These are phyloP conservation scores for Berghia stephanieae DNA, from an alignment of 1,140 invertebrate genomes.

Conservation along the genomic window DNA sequence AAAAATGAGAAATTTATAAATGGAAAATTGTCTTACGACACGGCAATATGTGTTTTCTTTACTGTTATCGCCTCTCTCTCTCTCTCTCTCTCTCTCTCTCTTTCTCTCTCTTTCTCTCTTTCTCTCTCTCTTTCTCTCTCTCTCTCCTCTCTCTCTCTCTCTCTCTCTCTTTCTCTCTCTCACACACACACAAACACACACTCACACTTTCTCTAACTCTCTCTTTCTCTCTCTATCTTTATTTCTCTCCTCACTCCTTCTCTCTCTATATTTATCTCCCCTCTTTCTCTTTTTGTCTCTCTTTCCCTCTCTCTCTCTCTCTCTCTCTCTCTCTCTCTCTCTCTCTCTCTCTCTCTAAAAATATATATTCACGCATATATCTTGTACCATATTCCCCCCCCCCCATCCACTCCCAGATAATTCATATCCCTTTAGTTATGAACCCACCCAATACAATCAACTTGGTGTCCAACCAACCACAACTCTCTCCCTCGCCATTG, in stretches of 20 bases:
- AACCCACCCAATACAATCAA: no score
- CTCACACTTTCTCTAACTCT: neutral
- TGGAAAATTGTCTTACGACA: neutral
- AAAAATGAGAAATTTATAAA: neutral
- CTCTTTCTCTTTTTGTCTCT: conserved; percentile 11
- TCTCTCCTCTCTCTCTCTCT: neutral
- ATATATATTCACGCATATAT: no score
- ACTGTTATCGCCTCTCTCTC: neutral
- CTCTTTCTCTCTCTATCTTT: neutral
- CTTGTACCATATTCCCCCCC: no score
- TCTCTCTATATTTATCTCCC: neutral
- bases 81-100: conserved; percentile 1
- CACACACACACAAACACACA: neutral
- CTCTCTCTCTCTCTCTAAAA: conserved; percentile 22
- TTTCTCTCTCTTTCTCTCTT: neutral
- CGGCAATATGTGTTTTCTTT: neutral
- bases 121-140: neutral
- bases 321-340: conserved; percentile 16
- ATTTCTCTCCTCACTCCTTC: neutral
- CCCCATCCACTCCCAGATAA: no score
- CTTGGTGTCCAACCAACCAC: no score
- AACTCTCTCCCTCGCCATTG: no score
- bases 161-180: neutral
- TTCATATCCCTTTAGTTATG: no score
- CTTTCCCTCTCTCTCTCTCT: conserved; percentile 1